These are phyloP conservation scores for Eurytoma adleriae DNA, from an alignment of 2,888 invertebrate species.

Conservation along the genomic window DNA sequence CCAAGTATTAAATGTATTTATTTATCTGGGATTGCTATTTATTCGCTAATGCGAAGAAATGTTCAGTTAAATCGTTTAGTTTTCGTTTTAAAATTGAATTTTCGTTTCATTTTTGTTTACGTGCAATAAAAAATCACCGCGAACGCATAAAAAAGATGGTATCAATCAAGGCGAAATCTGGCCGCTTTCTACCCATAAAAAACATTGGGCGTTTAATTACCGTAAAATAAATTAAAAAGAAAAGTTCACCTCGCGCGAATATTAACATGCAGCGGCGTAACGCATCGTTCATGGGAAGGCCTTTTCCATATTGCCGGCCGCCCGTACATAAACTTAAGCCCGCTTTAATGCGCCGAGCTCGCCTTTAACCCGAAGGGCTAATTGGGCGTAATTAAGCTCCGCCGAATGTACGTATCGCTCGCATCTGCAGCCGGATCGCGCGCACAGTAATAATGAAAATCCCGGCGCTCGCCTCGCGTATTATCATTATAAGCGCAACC, in stretches of 20 bases:
- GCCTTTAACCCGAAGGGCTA: constrained; percentile 60
- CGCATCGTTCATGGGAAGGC: constrained; percentile 31
- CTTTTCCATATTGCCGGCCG: constrained; percentile 30
- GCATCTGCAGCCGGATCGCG: not conserved
- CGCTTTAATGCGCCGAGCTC: constrained; percentile 19
- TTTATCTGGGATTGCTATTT: too few relatives aligned
- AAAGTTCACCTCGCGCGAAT: constrained; percentile 13
- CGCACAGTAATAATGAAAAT: constrained; percentile 47
- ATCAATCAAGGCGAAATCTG: constrained; percentile 24
- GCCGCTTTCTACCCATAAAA: constrained; percentile 19
- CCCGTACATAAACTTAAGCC: constrained; percentile 15
- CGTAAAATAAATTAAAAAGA: constrained; percentile 25
- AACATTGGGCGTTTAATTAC: constrained; percentile 32
- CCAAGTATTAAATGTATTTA: too few relatives aligned
- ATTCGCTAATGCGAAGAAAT: too few relatives aligned
- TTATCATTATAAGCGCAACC: constrained; percentile 39
- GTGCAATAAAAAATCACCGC: constrained; percentile 9
- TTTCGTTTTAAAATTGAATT: too few relatives aligned
- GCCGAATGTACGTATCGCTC: constrained; percentile 54
- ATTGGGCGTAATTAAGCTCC: constrained; percentile 70
- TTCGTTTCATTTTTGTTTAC: too few relatives aligned
- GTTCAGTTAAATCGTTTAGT: too few relatives aligned
- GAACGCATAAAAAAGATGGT: not conserved
- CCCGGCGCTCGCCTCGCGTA: constrained; percentile 20
- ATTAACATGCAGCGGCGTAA: constrained; percentile 20